Conservation (phyloP, 2,113 vertebrate species). For the Meles meles region DNA sequence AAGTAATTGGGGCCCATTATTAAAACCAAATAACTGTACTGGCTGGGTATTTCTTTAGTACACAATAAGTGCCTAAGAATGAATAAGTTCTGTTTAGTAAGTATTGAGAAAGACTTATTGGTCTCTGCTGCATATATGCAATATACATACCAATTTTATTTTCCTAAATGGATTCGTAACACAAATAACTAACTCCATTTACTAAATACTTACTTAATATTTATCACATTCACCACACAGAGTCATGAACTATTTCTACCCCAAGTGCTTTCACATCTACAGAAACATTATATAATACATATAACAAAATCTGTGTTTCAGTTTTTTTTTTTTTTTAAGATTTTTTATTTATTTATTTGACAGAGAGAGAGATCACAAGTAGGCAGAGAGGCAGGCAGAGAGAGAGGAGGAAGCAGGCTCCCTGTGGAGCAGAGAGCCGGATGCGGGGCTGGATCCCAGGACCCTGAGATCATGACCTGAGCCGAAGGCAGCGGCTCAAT, state of each 20-base stretch:
- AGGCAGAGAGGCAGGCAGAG: too few relatives aligned
- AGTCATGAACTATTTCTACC: neutral
- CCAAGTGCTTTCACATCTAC: neutral
- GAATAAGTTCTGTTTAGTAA: conserved; percentile 1
- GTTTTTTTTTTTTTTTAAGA: too few relatives aligned
- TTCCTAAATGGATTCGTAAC: neutral
- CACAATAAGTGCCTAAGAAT: neutral
- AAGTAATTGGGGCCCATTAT: neutral
- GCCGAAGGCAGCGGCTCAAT: too few relatives aligned
- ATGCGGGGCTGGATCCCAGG: too few relatives aligned
- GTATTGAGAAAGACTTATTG: neutral
- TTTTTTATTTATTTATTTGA: too few relatives aligned
- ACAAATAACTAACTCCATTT: neutral
- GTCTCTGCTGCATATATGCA: neutral
- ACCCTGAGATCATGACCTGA: too few relatives aligned
- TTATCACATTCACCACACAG: neutral
- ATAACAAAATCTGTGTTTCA: neutral
- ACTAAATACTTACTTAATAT: neutral
- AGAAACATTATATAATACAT: neutral
- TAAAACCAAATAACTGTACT: neutral
- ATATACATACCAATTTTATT: neutral
- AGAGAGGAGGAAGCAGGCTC: too few relatives aligned
- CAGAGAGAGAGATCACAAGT: too few relatives aligned
- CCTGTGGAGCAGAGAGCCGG: too few relatives aligned
- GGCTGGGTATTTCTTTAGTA: neutral